These are phyloP conservation scores for Phalacrocorax aristotelis DNA, from an alignment of 2,113 vertebrate species.

Conservation along the genomic window DNA sequence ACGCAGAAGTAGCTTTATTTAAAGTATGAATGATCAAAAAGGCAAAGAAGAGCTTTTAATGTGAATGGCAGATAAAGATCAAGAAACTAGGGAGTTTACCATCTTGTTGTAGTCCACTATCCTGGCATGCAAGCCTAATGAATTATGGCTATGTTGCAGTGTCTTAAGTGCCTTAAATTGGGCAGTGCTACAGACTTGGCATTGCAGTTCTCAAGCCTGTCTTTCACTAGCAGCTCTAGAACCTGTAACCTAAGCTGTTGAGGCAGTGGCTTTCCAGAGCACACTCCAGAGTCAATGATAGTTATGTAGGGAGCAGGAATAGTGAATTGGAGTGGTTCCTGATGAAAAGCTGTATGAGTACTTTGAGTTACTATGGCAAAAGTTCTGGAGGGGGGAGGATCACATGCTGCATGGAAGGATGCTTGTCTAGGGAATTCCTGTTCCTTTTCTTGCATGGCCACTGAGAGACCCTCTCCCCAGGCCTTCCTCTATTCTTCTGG, in stretches of 20 bases:
- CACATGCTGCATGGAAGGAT: background rate
- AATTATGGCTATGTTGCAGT: background rate
- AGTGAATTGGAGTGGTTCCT: background rate
- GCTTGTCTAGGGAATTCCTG: background rate
- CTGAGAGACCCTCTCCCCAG: background rate
- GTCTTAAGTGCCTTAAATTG: background rate
- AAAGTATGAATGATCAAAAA: background rate
- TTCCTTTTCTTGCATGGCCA: background rate
- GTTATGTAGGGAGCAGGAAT: background rate
- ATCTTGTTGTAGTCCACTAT: background rate
- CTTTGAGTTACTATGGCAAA: background rate
- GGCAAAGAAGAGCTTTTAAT: background rate
- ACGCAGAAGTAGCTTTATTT: background rate
- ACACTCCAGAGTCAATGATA: background rate
- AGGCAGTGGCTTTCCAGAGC: background rate
- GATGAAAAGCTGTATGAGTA: background rate
- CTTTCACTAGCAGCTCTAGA: background rate
- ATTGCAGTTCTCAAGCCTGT: background rate
- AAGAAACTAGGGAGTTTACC: background rate
- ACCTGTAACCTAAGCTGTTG: background rate
- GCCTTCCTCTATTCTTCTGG: background rate
- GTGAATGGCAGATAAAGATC: background rate
- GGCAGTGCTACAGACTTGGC: background rate
- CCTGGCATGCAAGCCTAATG: background rate
- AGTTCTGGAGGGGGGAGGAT: background rate